phyloP scores from a whole-genome alignment of 2,888 invertebrate genomes.

The Acronicta psi region DNA sequence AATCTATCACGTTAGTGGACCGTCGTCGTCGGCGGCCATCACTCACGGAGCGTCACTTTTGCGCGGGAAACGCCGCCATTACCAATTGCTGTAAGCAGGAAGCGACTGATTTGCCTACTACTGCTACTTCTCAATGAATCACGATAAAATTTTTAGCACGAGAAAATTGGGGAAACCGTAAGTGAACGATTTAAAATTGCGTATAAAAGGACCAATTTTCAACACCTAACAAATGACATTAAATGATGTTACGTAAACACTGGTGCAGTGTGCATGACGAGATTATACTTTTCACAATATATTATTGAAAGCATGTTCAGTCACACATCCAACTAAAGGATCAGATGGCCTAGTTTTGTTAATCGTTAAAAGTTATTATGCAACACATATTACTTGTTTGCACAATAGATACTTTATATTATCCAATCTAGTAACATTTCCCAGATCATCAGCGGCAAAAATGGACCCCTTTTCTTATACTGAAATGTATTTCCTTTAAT shows the following conservation, averaged over 20 bases:
- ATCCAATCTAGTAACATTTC: neutral
- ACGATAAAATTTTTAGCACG: slow-evolving; percentile 67
- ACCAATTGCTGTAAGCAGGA: slow-evolving; percentile 82
- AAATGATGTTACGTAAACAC: slow-evolving; percentile 34
- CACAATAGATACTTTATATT: neutral
- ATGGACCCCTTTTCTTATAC: neutral
- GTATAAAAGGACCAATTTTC: slow-evolving; percentile 17
- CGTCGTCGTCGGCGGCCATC: slow-evolving; percentile 50
- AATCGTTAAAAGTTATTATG: slow-evolving; percentile 10
- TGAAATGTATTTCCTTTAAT: neutral
- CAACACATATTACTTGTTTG: slow-evolving; percentile 16
- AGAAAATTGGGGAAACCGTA: slow-evolving; percentile 64
- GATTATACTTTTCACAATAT: slow-evolving; percentile 26
- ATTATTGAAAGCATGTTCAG: slow-evolving; percentile 19
- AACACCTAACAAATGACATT: slow-evolving; percentile 11
- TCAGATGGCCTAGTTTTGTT: slow-evolving; percentile 27
- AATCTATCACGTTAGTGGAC: slow-evolving; percentile 41
- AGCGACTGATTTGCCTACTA: slow-evolving; percentile 74
- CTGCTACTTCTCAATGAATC: slow-evolving; percentile 64
- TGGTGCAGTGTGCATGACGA: slow-evolving; percentile 30
- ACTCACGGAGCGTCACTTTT: slow-evolving; percentile 67
- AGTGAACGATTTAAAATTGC: slow-evolving; percentile 47
- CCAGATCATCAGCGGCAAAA: neutral
- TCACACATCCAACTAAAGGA: slow-evolving; percentile 18
- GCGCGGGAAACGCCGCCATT: slow-evolving; percentile 78